Evolutionary conservation across 1,140 invertebrate genomes (phyloP).

Genomic region (Sminthurides bifidus): DNA sequence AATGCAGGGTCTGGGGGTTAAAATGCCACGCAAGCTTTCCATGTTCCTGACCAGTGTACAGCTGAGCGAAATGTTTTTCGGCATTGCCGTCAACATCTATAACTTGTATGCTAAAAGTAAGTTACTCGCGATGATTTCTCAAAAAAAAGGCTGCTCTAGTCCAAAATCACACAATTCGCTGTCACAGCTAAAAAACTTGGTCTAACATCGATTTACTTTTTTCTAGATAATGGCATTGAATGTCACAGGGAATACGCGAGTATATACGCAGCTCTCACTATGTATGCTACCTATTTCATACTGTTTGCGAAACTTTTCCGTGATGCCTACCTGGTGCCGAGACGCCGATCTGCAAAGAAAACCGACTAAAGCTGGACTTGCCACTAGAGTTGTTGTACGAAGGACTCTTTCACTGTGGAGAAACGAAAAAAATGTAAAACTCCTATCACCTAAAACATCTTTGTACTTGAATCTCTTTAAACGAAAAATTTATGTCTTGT

Average conservation of each 20-base stretch:
- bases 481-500: too few species aligned
- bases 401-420: too few species aligned
- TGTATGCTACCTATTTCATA: slow-evolving; percentile 5
- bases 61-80: slow-evolving; percentile 2
- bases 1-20: neutral
- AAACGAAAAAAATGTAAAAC: too few species aligned
- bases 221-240: slow-evolving; percentile 1
- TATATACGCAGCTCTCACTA: slow-evolving; percentile 7
- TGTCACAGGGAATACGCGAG: slow-evolving; percentile 1
- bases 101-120: neutral
- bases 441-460: too few species aligned
- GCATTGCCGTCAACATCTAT: neutral
- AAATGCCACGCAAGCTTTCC: neutral
- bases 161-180: too few species aligned
- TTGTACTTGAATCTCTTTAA: too few species aligned
- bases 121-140: too few species aligned
- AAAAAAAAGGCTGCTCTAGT: too few species aligned
- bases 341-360: neutral
- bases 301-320: slow-evolving; percentile 7
- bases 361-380: too few species aligned
- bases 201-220: neutral
- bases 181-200: too few species aligned
- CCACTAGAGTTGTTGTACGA: too few species aligned
- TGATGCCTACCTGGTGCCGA: slow-evolving; percentile 1
- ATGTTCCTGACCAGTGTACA: slow-evolving; percentile 1